Evolutionary conservation across 2,797 vertebrate species (phyloP).

Genomic region (Coranthus polyacanthus): DNA sequence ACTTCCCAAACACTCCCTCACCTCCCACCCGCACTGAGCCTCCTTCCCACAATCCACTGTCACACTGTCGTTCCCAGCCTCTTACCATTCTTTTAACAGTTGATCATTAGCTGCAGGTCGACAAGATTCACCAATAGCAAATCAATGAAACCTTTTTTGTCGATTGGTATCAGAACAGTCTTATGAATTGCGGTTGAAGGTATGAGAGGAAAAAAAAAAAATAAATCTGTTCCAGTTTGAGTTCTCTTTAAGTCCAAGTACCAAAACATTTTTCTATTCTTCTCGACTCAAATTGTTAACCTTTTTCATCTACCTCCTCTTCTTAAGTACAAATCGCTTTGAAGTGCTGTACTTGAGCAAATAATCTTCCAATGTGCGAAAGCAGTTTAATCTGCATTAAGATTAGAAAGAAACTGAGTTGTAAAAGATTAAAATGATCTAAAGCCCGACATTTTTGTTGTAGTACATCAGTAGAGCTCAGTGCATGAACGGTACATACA

Average conservation of each 20-base stretch:
- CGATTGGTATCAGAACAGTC: not conserved
- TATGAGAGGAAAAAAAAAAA: too few species aligned
- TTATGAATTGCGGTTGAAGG: too few species aligned
- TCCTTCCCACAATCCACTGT: slow-evolving; percentile 29
- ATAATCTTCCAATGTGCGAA: slow-evolving; percentile 19
- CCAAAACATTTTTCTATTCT: slow-evolving; percentile 17
- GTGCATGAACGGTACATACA: not conserved
- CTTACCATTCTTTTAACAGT: slow-evolving; percentile 12
- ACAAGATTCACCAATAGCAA: not conserved
- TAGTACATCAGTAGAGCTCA: not conserved
- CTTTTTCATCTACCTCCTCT: not conserved
- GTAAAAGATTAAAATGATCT: slow-evolving; percentile 4
- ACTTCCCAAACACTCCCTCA: slow-evolving; percentile 17
- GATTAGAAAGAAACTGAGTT: slow-evolving; percentile 4
- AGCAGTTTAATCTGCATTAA: slow-evolving; percentile 5
- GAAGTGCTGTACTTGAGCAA: slow-evolving; percentile 18
- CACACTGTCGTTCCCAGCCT: not conserved
- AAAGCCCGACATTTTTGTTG: slow-evolving; percentile 1
- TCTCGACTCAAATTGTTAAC: slow-evolving; percentile 5
- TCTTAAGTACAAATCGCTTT: slow-evolving; percentile 14
- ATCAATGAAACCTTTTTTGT: slow-evolving; percentile 3
- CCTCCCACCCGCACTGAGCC: not conserved
- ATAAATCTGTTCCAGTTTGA: too few species aligned
- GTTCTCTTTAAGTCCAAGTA: too few species aligned
- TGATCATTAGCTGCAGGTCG: slow-evolving; percentile 9